Base-by-base conservation (phyloP, 2,113 vertebrate genomes). In the Polypterus bichir region DNA sequence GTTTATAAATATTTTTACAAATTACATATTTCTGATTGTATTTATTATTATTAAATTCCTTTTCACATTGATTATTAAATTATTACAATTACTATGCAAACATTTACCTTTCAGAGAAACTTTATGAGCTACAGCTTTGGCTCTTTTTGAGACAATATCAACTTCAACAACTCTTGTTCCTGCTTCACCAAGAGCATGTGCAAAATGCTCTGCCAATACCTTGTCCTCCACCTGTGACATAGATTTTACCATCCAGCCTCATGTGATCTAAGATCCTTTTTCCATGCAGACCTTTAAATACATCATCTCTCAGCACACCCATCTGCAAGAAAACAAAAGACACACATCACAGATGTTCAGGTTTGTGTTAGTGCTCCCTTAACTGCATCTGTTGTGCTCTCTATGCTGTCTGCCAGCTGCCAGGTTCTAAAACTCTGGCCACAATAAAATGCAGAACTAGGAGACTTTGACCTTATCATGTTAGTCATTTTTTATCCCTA, bases 171-270 rank as follows among this genome's bases (percentile, higher is more conserved):
- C 81, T 65, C 87, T 87, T 2, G 88, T 86, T 11, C 87, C 85
- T 0, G 84, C 87, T 71, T 89, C 88, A 2, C 85, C 83, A 62
- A 91, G 48, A 0, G 86, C 86, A 0, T 89, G 88, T 46, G 86
- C 84, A 6, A 27, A 90, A 89, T 3, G 79, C 83, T 63, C 87
- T 79, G 46, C 88, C 85, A 3, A 89, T 89, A 1, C 86, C 88
- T 68, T 91, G 86, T 5, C 86, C 88, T 2, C 72, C 85, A 0
- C 86, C 84, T 0, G 88, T 89, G 61, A 90, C 80, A 0, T 83
- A 88, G 47, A 85, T 85, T 72, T 79, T 79, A 10, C 76, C 79
- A 6, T 89, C 84, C 54, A 88, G 66, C 1, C 78, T 75, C 73
- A 91, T 74, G 10, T 81, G 79, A 46, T 88, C 83, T 3, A 89